Conservation (phyloP, 2,888 invertebrate species). For the Tenthredo notha region DNA sequence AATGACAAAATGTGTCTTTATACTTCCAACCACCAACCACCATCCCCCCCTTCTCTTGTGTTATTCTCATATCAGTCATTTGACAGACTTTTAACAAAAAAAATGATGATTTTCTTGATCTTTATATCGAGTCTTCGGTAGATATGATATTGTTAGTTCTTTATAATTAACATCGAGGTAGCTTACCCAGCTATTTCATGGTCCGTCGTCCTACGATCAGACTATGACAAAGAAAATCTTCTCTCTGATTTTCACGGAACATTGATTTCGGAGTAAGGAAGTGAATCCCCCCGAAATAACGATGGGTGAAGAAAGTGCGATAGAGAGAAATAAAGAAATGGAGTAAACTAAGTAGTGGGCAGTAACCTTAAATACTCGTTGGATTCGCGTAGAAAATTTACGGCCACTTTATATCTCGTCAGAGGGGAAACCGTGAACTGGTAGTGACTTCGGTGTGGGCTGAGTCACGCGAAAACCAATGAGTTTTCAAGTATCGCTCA, state of each 20-base stretch:
- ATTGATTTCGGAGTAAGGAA: slow-evolving; percentile 15
- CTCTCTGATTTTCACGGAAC: slow-evolving; percentile 41
- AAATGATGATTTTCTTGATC: background rate
- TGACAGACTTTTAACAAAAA: background rate
- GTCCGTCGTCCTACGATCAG: background rate
- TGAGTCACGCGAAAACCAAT: slow-evolving; percentile 44
- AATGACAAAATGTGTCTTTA: slow-evolving; percentile 25
- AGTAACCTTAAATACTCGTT: slow-evolving; percentile 67
- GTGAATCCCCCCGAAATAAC: slow-evolving; percentile 16
- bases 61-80: background rate
- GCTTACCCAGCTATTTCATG: background rate
- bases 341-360: slow-evolving; percentile 63
- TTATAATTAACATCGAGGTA: background rate
- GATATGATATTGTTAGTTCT: background rate
- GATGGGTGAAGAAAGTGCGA: background rate
- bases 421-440: slow-evolving; percentile 58
- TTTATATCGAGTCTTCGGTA: background rate
- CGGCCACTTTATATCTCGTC: slow-evolving; percentile 74
- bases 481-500: slow-evolving; percentile 21
- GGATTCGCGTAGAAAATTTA: slow-evolving; percentile 64
- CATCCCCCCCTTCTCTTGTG: background rate
- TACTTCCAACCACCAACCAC: background rate
- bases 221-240: background rate
- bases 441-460: background rate
- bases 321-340: too few relatives aligned